Evolutionary conservation across 2,113 vertebrate species (phyloP), one percentile per base, ranked within the genome.

Genomic region (rabbit (Oryctolagus cuniculus)): DNA sequence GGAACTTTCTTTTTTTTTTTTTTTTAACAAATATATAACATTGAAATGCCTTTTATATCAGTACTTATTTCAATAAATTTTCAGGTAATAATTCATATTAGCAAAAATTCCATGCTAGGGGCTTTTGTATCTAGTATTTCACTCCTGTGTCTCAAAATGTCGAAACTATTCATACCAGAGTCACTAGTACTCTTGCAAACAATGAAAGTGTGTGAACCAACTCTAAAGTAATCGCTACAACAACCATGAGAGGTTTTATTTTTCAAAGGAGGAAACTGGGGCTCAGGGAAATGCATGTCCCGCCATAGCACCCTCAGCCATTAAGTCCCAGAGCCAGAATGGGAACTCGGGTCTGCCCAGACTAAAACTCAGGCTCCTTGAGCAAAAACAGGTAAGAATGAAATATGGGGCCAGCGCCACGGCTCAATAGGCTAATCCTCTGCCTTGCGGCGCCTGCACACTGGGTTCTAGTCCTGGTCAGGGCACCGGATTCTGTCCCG

Each of bases 1-100:
- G 11, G 11, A 84, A 79, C 22, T 78, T 12, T 51, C 31, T 84
- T 91, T 73, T 44, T 79, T 49, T 55, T 49, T 55, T 55, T 58
- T 58, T 58, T 58, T 58, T 36, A 66, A 49, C 27, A 64, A 73
- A 73, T 10, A 44, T 7, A 11, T 3, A 92, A n/a, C 66, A 86
- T 55, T 63, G 25, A 74, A 13, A 27, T 16, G 51, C 11, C 25
- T 64, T 31, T 10, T 4, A 3, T 11, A 51, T 25, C 24, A 66
- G 24, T 5, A 5, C 6, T 88, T 82, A 12, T 27, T 61, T 51
- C 70, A 34, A 78, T 55, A 91, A 27, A 91, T 73, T 91, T 94
- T 86, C 72, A 93, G 75, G 89, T 89, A 80, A 64, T 91, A 91
- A 79, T 51, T 84, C 3, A 78, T 38, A 80, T 85, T 4, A 36